Base-by-base conservation (phyloP, 2,888 invertebrate species). In the Lydus trimaculatus region DNA sequence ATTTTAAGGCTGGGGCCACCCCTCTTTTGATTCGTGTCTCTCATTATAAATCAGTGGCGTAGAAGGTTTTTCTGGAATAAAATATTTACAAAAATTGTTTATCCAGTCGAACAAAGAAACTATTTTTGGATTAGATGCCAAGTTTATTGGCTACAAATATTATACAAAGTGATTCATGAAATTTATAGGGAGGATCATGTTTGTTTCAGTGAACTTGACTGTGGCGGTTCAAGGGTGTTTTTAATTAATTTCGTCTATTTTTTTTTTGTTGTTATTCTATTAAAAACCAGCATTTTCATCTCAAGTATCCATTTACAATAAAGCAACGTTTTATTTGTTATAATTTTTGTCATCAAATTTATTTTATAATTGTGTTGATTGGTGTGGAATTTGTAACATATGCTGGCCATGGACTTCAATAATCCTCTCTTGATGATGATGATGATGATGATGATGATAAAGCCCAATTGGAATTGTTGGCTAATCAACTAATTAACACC, bases 361-460 rank as follows among this genome's bases (percentile, higher is more conserved):
- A 64, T 65, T 63, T 65, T 60, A 65, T 70, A 70, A 70, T 70
- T 70, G 70, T 65, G 67, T 70, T 67, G 67, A 70, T 70, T 70
- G 70, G 67, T 31, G 52, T 64, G 67, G 70, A 70, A 70, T 70
- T 70, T 65, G 58, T 60, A 65, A 65, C 70, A 67, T 70, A 64
- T 66, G 66, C 58, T 61, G 70, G 64, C 70, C 70, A 64, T 70
- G 66, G 66, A 66, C 64, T 66, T 64, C 70, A 70, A 70, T 70
- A 61, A 66, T 0, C 56, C 25, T 61, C 20, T 52, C 36, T 65
- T 61, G n/a, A n/a, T n/a, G n/a, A n/a, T n/a, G n/a, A n/a, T n/a
- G n/a, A n/a, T n/a, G n/a, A n/a, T n/a, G n/a, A n/a, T n/a, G n/a
- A n/a, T 69, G 63, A 63, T 69, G 31, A 6, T 2, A 36, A n/a